These are phyloP conservation scores for Campoplex nolae DNA, from an alignment of 2,888 invertebrate species.

Conservation along the genomic window DNA sequence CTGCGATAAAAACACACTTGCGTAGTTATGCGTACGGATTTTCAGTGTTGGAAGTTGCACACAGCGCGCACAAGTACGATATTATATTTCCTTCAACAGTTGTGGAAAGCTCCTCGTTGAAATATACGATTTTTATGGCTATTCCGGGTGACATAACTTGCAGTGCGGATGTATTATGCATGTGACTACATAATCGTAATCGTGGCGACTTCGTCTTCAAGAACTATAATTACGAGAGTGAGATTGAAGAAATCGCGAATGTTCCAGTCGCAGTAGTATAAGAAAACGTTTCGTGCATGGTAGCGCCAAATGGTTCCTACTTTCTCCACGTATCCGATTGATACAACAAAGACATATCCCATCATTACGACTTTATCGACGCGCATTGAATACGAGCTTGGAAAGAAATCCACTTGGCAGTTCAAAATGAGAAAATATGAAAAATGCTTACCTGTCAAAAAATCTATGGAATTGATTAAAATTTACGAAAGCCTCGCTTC, in stretches of 20 bases:
- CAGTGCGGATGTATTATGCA: constrained; percentile 29
- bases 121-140: constrained; percentile 14
- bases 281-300: background rate
- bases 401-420: background rate
- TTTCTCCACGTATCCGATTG: constrained; percentile 44
- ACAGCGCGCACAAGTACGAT: background rate
- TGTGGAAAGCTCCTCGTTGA: constrained; percentile 3
- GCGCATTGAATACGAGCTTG: background rate
- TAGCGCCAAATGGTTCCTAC: constrained; percentile 30
- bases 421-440: background rate
- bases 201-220: constrained; percentile 8
- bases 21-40: background rate
- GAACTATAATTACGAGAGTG: constrained; percentile 41
- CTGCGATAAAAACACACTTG: background rate
- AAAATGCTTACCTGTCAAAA: too few species aligned
- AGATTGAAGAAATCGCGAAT: constrained; percentile 35
- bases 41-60: background rate
- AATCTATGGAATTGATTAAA: too few species aligned
- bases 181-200: background rate
- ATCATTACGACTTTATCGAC: constrained; percentile 1
- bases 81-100: constrained; percentile 6
- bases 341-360: background rate
- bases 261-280: background rate
- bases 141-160: constrained; percentile 40
- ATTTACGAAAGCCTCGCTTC: too few species aligned